Conservation (phyloP, 2,888 invertebrate genomes). For the Erebia ligea region DNA sequence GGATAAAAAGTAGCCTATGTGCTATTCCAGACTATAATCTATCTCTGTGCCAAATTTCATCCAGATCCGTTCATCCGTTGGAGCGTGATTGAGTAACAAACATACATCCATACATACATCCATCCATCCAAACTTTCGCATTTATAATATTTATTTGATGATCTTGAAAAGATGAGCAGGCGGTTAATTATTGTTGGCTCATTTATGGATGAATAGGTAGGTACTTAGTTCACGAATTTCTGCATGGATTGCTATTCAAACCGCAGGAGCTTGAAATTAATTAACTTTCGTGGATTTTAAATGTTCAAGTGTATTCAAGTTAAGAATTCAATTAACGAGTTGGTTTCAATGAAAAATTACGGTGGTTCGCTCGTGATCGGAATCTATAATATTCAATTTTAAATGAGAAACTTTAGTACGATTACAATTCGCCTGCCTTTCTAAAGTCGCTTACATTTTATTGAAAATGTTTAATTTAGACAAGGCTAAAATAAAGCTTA, state of each 20-base stretch:
- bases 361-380: conserved; percentile 20
- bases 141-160: too few relatives aligned
- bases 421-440: conserved; percentile 21
- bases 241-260: conserved; percentile 40
- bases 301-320: conserved; percentile 57
- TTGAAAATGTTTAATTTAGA: conserved; percentile 10
- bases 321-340: conserved; percentile 62
- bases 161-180: conserved; percentile 10
- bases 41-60: too few relatives aligned
- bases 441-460: conserved; percentile 10
- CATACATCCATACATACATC: too few relatives aligned
- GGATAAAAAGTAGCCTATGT: too few relatives aligned
- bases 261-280: conserved; percentile 55
- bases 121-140: too few relatives aligned
- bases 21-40: too few relatives aligned
- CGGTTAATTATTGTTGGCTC: conserved; percentile 30
- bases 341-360: conserved; percentile 36
- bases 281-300: conserved; percentile 61
- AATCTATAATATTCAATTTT: conserved; percentile 26
- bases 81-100: too few relatives aligned
- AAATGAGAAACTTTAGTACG: conserved; percentile 18
- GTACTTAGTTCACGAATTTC: conserved; percentile 33
- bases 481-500: not conserved
- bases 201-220: conserved; percentile 34
- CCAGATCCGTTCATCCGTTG: too few relatives aligned